Percentiles rank a stretch among this genome's conserved stretches.
Evolutionary conservation across 2,113 vertebrate species (phyloP).

Genomic region (Pipra filicauda): DNA sequence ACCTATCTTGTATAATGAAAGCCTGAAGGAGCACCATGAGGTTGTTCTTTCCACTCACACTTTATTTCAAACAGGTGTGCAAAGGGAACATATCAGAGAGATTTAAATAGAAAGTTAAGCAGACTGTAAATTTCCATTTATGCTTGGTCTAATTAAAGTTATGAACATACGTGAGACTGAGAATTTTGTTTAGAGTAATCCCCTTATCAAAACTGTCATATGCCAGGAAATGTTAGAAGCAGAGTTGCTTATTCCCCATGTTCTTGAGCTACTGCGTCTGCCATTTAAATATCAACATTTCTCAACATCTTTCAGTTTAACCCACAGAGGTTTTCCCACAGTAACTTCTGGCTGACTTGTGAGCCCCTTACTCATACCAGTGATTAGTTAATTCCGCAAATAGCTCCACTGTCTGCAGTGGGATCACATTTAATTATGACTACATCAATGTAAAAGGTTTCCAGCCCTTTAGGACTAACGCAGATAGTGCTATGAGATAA

Average conservation of each 20-base stretch:
- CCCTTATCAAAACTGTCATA: conserved; percentile 57
- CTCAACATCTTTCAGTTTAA: conserved; percentile 49
- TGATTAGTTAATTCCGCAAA: conserved; percentile 42
- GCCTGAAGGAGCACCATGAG: not conserved
- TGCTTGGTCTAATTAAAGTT: conserved; percentile 37
- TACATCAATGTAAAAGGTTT: conserved; percentile 3
- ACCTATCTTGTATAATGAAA: not conserved
- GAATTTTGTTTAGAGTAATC: conserved; percentile 64
- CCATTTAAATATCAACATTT: conserved; percentile 60
- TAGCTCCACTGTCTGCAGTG: not conserved
- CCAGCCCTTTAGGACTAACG: not conserved
- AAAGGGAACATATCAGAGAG: conserved; percentile 16
- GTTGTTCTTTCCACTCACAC: conserved; percentile 35
- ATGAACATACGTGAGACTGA: conserved; percentile 22
- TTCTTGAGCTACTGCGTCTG: conserved; percentile 2
- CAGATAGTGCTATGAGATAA: not conserved
- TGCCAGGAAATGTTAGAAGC: conserved; percentile 55
- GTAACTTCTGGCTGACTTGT: conserved; percentile 8
- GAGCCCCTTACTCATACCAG: conserved; percentile 22
- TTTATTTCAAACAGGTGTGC: conserved; percentile 54
- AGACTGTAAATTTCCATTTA: conserved; percentile 58
- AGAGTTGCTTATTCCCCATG: conserved; percentile 6
- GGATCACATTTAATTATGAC: conserved; percentile 50
- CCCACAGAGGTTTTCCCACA: conserved; percentile 49
- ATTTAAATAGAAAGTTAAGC: conserved; percentile 56